Evolutionary conservation across 35 echinoderm and acorn worm genomes (phyloP).

Genomic region (Acanthaster planci): DNA sequence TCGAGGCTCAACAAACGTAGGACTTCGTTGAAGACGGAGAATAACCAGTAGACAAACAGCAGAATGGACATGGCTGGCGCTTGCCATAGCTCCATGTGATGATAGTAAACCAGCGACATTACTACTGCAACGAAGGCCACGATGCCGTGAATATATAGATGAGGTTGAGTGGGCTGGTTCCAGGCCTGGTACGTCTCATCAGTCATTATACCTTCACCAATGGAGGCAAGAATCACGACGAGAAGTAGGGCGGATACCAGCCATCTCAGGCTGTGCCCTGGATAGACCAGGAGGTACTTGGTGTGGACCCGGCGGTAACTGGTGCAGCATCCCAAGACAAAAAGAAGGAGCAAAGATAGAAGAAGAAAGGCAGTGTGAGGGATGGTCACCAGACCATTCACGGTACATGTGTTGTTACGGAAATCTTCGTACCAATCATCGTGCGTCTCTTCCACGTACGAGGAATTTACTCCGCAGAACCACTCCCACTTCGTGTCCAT

Average conservation of each 20-base stretch:
- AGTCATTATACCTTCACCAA: constrained; percentile 65
- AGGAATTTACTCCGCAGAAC: constrained; percentile 39
- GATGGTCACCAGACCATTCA: constrained; percentile 32
- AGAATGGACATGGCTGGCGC: constrained; percentile 40
- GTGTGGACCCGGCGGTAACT: constrained; percentile 4
- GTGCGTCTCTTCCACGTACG: background rate
- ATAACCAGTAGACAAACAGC: constrained; percentile 51
- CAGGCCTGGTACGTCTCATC: constrained; percentile 42
- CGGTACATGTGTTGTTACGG: constrained; percentile 52
- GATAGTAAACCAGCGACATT: constrained; percentile 42
- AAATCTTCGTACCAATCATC: constrained; percentile 24
- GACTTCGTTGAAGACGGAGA: constrained; percentile 37
- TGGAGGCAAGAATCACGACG: constrained; percentile 43
- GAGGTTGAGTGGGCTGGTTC: constrained; percentile 31
- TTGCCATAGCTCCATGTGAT: constrained; percentile 70
- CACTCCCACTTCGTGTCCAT: constrained; percentile 23
- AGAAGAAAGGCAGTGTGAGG: constrained; percentile 47
- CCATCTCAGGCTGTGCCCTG: constrained; percentile 64
- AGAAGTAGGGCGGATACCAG: constrained; percentile 39
- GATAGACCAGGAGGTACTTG: constrained; percentile 48
- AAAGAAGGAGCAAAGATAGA: constrained; percentile 35
- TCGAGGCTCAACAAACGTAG: constrained; percentile 30
- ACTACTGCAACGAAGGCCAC: constrained; percentile 30
- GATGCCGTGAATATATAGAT: constrained; percentile 48
- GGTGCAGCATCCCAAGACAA: constrained; percentile 49